Conservation (phyloP, 2,797 vertebrate species). For the Eupleurogrammus muticus region DNA sequence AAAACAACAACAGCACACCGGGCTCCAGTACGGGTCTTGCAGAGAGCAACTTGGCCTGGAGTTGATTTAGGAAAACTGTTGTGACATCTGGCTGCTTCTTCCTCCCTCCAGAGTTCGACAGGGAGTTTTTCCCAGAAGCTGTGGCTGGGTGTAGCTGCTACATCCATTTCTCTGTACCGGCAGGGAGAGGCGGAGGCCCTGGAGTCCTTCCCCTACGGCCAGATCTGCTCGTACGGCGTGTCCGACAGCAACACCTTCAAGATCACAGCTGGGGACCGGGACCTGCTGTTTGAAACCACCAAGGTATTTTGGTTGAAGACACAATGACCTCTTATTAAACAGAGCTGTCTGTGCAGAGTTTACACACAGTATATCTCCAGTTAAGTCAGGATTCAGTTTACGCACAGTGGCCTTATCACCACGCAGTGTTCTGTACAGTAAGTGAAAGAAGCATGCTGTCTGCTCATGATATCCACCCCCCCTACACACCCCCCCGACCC, state of each 20-base stretch:
- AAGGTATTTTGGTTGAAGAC: slow-evolving; percentile 82
- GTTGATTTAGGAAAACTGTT: slow-evolving; percentile 14
- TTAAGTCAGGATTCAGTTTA: slow-evolving; percentile 11
- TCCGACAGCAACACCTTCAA: slow-evolving; percentile 91
- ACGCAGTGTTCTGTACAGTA: slow-evolving; percentile 46
- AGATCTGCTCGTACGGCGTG: slow-evolving; percentile 92
- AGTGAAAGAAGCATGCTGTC: slow-evolving; percentile 65
- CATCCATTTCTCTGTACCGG: slow-evolving; percentile 90
- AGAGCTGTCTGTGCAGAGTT: slow-evolving; percentile 7
- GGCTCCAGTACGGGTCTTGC: not conserved
- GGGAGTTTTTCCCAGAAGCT: slow-evolving; percentile 88
- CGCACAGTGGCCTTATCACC: slow-evolving; percentile 47
- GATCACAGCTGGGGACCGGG: slow-evolving; percentile 89
- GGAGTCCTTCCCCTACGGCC: slow-evolving; percentile 90
- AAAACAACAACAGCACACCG: not conserved
- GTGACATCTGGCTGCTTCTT: slow-evolving; percentile 33
- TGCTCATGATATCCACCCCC: slow-evolving; percentile 50
- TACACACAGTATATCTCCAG: slow-evolving; percentile 3
- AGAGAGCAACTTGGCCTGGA: not conserved
- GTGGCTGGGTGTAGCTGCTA: slow-evolving; percentile 91
- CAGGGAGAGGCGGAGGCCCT: slow-evolving; percentile 91
- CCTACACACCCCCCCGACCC: slow-evolving; percentile 40
- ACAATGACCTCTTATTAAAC: not conserved
- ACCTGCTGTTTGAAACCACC: slow-evolving; percentile 92
- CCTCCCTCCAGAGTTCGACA: slow-evolving; percentile 84